Percentiles rank a stretch among this genome's conserved stretches.
Evolutionary conservation across 1,140 invertebrate species (phyloP).

Genomic region (Psilanteris sp.): DNA sequence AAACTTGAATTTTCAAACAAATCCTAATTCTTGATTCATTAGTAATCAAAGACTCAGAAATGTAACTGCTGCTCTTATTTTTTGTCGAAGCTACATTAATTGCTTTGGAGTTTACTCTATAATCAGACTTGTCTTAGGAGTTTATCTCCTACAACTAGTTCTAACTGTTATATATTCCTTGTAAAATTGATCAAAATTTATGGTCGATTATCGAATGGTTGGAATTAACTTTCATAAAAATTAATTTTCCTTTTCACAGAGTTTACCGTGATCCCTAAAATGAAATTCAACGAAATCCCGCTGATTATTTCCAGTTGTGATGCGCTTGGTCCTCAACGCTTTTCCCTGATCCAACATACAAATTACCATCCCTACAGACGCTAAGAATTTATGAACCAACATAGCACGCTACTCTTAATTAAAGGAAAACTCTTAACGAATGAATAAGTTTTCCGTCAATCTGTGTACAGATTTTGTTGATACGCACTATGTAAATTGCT

Average conservation of each 20-base stretch:
- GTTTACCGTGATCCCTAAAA: constrained; percentile 68
- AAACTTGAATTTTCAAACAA: too few relatives aligned
- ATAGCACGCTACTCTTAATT: constrained; percentile 4
- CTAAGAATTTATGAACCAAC: constrained; percentile 51
- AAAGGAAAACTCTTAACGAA: too few relatives aligned
- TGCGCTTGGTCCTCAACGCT: constrained; percentile 76
- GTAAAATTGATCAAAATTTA: too few relatives aligned
- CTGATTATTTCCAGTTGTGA: constrained; percentile 73
- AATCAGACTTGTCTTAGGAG: too few relatives aligned
- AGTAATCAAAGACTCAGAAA: too few relatives aligned
- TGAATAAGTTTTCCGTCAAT: background rate
- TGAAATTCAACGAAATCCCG: constrained; percentile 73
- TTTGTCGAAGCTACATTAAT: too few relatives aligned
- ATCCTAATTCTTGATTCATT: too few relatives aligned
- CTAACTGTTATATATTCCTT: too few relatives aligned
- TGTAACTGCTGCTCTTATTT: too few relatives aligned
- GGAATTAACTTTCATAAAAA: constrained; percentile 1
- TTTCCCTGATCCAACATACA: constrained; percentile 74
- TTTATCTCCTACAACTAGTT: too few relatives aligned
- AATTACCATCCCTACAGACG: constrained; percentile 77
- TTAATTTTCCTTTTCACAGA: constrained; percentile 70
- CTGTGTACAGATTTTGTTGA: background rate
- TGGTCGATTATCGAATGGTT: too few relatives aligned
- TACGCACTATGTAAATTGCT: constrained; percentile 15
- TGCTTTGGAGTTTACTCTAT: too few relatives aligned